Evolutionary conservation across 2,113 vertebrate species (phyloP), one percentile per base, ranked within the genome.

Genomic region (Dasypus novemcinctus): DNA sequence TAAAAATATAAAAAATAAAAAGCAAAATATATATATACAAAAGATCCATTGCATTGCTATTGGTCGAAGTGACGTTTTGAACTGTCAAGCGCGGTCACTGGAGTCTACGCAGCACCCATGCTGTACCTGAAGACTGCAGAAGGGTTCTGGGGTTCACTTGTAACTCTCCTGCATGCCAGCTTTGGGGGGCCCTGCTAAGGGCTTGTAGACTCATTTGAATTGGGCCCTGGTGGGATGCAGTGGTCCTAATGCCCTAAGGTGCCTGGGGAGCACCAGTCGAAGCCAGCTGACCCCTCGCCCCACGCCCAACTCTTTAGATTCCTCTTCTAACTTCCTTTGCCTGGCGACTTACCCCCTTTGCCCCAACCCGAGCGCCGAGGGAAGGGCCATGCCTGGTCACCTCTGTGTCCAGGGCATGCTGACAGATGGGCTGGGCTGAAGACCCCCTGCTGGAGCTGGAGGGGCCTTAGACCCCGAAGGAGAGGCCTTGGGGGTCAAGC

Each of bases 171-270:
- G 38, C 1, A 2, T 27, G 61, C 75, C 21, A 4, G 27, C 7
- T 33, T 36, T 7, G 31, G 75, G 4, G 23, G 25, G 17, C 3
- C 7, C 27, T 14, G 17, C 33, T 12, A 2, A 13, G 61, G 46
- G 27, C 63, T 57, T 21, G 2, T 5, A 31, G 10, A 5, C 68
- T 49, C 1, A 13, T 52, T 21, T 72, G 6, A 33, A 25, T 2
- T n/a, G 25, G 43, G 31, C 21, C n/a, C 41, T n/a, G 68, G 20
- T 11, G 17, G 27, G 36, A 3, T 33, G 43, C 2, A 33, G n/a
- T 1, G 8, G 36, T 13, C 20, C 14, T 7, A 27, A 21, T 12
- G 1, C 7, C 6, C 4, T 12, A 5, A 0, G 2, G 8, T 52
- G 29, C 6, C 12, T n/a, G 68, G 5, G 27, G n/a, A 46, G 13